A percentile compares a stretch with the other conserved stretches of the same genome.
These are phyloP conservation scores for Melipona bicolor DNA, from an alignment of 2,888 invertebrate species.

Conservation along the genomic window DNA sequence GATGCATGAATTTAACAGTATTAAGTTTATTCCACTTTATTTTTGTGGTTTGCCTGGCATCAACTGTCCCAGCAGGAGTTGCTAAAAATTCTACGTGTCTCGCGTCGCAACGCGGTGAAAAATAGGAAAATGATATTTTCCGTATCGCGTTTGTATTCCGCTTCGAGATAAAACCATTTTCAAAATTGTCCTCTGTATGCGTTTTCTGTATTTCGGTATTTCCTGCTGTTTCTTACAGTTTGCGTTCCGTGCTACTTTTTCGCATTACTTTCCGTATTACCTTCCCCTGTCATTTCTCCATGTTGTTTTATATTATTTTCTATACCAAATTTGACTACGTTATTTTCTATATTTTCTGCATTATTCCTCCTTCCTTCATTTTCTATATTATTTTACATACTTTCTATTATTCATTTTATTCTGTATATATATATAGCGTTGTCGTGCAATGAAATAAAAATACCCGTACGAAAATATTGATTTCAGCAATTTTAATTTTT, in stretches of 20 bases:
- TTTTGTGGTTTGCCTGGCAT: slow-evolving; percentile 8
- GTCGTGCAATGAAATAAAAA: too few relatives aligned
- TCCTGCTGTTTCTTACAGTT: not conserved
- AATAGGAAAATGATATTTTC: not conserved
- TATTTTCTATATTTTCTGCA: not conserved
- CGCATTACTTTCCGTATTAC: too few relatives aligned
- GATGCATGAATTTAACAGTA: slow-evolving; percentile 35
- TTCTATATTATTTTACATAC: not conserved
- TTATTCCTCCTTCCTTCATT: fast-evolving
- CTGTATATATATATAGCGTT: too few relatives aligned
- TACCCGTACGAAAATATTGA: too few relatives aligned
- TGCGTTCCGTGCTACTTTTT: too few relatives aligned
- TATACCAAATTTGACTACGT: not conserved
- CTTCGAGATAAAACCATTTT: not conserved
- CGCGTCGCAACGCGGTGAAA: not conserved
- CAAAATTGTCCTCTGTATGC: not conserved
- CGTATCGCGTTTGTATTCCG: not conserved
- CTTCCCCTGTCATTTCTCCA: fast-evolving
- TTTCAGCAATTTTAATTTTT: too few relatives aligned
- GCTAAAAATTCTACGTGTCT: slow-evolving; percentile 4
- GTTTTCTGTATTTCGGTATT: not conserved
- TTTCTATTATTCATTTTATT: not conserved
- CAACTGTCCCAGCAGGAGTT: not conserved
- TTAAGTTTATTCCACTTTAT: slow-evolving; percentile 19
- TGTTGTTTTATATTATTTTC: not conserved